Evolutionary conservation across 2,888 invertebrate genomes (phyloP), one percentile per base, ranked within the genome.

Genomic region (Mechanitis mazaeus): DNA sequence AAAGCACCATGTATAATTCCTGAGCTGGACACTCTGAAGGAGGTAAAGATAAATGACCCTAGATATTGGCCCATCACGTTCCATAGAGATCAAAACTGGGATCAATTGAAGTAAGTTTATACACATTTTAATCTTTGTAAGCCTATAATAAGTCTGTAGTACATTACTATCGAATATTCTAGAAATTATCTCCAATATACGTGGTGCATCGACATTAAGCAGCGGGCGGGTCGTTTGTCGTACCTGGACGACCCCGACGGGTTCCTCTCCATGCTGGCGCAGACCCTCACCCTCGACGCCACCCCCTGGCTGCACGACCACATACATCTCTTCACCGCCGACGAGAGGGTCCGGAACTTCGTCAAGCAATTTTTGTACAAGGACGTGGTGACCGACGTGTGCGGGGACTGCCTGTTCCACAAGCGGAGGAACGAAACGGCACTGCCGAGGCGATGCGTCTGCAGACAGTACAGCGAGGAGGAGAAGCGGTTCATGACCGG

Each of bases 11-110:
- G 96, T 77, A 92, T 97, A 64, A 85, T 98, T 54, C 97, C 98
- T 0, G 96, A 97, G 74, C 83, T 97, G 60, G 91, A 92, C 70
- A 92, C 92, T 0, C 81, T 98, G 53, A 91, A 93, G 65, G 94
- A 94, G 79, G 95, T 97, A 9, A 91, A 92, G 69, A 92, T 98
- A 5, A 92, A 94, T 68, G 98, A 98, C 80, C 93, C 95, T 3
- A 90, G 97, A 55, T 98, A 98, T 83, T 98, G 97, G 97, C 94
- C 96, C 1, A 94, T 97, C 55, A 91, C 92, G 11, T 98, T 97
- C 87, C 94, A 95, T 71, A 91, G 93, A 61, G 93, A 93, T 54
- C 92, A 94, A 63, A 97, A 97, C 80, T 98, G 97, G 96, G 93
- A 94, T 60, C 93, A 94, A 66, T 84, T 97, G 62, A 91, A 93